phyloP scores from a whole-genome alignment of 23 tunicate species.

The Pegea sp. region DNA sequence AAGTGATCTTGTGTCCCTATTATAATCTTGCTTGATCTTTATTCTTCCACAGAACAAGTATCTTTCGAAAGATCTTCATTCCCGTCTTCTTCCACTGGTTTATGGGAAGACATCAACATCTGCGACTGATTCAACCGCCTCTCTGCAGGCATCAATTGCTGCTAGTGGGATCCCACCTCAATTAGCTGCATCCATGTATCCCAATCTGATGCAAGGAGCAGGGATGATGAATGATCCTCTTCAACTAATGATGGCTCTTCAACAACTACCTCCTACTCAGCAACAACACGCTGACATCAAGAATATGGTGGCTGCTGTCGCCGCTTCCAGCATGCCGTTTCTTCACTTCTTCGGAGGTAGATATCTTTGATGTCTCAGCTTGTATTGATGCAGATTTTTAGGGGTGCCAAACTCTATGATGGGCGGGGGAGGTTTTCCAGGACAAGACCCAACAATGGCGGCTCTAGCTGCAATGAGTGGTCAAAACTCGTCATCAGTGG shows the following conservation, averaged over 20 bases:
- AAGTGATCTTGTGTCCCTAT: slow-evolving; percentile 1
- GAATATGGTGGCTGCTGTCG: slow-evolving; percentile 8
- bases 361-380: not conserved
- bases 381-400: not conserved
- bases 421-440: slow-evolving; percentile 11
- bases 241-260: slow-evolving; percentile 48
- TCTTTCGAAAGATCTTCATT: slow-evolving; percentile 43
- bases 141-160: slow-evolving; percentile 5
- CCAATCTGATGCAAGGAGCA: slow-evolving; percentile 32
- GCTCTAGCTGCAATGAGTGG: slow-evolving; percentile 19
- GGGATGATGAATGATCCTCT: slow-evolving; percentile 36
- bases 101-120: slow-evolving; percentile 11
- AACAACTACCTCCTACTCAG: slow-evolving; percentile 27
- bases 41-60: slow-evolving; percentile 16
- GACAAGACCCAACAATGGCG: slow-evolving; percentile 37
- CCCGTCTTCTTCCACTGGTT: slow-evolving; percentile 18
- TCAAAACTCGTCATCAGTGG: not conserved
- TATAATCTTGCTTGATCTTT: not conserved
- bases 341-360: slow-evolving; percentile 46
- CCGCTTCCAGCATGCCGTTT: slow-evolving; percentile 33
- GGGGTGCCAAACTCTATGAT: slow-evolving; percentile 26
- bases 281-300: slow-evolving; percentile 37
- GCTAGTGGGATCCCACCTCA: slow-evolving; percentile 20
- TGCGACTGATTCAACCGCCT: slow-evolving; percentile 7
- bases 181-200: slow-evolving; percentile 33